phyloP scores from a whole-genome alignment of 2,797 vertebrate species.

The Rhynchotus rufescens region DNA sequence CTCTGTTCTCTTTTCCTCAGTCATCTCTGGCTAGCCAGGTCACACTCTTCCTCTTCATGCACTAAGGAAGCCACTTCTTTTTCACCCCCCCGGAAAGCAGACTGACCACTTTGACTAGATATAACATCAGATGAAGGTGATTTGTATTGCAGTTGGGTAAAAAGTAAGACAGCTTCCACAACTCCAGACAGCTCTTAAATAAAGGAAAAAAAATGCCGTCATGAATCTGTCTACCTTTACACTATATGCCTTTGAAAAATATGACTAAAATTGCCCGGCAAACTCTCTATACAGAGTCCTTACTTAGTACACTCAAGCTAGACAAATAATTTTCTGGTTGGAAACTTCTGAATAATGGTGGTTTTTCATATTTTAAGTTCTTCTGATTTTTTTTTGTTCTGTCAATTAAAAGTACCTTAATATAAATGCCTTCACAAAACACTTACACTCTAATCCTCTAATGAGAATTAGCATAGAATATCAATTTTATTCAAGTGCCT shows the following conservation, averaged over 20 bases:
- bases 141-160: conserved; percentile 7
- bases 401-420: conserved; percentile 36
- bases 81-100: neutral
- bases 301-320: neutral
- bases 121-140: neutral
- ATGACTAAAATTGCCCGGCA: neutral
- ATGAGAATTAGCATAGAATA: conserved; percentile 37
- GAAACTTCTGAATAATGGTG: conserved; percentile 42
- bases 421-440: conserved; percentile 53
- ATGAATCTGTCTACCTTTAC: neutral
- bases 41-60: neutral
- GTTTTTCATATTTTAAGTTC: neutral
- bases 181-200: neutral
- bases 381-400: neutral
- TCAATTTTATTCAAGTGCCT: conserved; percentile 21
- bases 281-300: neutral
- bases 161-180: neutral
- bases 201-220: neutral
- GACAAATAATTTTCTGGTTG: conserved; percentile 56
- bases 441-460: conserved; percentile 57
- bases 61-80: neutral
- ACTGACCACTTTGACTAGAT: neutral
- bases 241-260: neutral
- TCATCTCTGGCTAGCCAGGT: neutral
- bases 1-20: neutral